Evolutionary conservation across 2,113 vertebrate species (phyloP).

Genomic region (Chamaetylas fuelleborni): DNA sequence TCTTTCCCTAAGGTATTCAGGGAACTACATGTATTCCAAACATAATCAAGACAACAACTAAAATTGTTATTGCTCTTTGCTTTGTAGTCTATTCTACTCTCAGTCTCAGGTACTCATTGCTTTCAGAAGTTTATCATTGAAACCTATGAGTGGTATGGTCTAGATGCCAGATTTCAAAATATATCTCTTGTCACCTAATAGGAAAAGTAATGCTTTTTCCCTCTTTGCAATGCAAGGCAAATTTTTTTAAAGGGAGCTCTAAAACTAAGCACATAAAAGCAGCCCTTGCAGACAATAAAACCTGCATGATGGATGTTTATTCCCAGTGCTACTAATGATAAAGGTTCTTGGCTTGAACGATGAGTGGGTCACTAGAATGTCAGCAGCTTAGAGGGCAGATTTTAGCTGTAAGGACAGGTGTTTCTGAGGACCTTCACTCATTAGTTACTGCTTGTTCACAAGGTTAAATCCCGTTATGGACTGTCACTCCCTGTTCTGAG

Average conservation of each 20-base stretch:
- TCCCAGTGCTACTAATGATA: neutral
- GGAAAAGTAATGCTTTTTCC: neutral
- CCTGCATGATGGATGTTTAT: constrained; percentile 17
- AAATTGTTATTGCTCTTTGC: neutral
- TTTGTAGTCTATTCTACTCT: neutral
- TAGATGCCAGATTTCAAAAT: neutral
- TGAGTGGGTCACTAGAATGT: constrained; percentile 5
- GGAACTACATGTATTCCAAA: neutral
- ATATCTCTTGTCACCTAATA: neutral
- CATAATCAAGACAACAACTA: neutral
- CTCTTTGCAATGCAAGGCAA: constrained; percentile 10
- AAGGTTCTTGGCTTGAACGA: constrained; percentile 8
- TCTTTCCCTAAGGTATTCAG: neutral
- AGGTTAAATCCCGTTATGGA: neutral
- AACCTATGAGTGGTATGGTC: neutral
- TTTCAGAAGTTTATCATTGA: neutral
- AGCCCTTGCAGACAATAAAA: constrained; percentile 37
- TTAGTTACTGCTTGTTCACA: neutral
- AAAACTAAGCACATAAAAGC: constrained; percentile 22
- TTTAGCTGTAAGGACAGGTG: neutral
- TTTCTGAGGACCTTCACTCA: neutral
- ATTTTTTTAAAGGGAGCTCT: constrained; percentile 29
- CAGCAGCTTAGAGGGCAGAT: neutral
- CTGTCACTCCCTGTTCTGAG: neutral
- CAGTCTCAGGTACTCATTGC: neutral